Evolutionary conservation across 2,797 vertebrate genomes (phyloP).

Genomic region (Adelosebastes latens): DNA sequence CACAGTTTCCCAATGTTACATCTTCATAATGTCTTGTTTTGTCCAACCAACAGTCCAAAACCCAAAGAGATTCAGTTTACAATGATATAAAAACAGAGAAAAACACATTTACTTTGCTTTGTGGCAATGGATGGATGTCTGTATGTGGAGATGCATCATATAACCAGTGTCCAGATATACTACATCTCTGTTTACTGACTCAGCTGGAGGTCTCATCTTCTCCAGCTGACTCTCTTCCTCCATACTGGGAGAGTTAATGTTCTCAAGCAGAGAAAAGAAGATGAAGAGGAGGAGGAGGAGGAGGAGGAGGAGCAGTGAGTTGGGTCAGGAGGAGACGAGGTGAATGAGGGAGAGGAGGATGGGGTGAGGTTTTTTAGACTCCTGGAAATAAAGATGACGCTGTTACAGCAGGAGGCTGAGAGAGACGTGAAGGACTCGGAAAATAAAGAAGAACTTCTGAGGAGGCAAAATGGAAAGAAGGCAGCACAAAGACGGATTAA

Average conservation of each 20-base stretch:
- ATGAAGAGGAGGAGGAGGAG: neutral
- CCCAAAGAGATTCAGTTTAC: too few relatives aligned
- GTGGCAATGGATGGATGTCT: neutral
- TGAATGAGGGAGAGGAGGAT: neutral
- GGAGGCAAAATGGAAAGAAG: too few relatives aligned
- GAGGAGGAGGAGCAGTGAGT: neutral
- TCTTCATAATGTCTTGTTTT: too few relatives aligned
- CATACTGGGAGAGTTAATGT: neutral
- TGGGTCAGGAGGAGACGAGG: neutral
- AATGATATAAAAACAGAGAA: neutral
- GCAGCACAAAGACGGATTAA: too few relatives aligned
- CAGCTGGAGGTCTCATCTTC: constrained; percentile 14
- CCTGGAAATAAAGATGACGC: neutral
- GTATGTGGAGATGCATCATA: neutral
- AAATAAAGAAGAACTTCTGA: too few relatives aligned
- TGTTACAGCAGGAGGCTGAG: neutral
- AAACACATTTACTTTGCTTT: neutral
- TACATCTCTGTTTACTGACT: neutral
- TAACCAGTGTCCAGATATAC: neutral
- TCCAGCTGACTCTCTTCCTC: neutral
- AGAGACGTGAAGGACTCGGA: neutral
- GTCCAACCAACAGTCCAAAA: too few relatives aligned
- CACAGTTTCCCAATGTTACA: too few relatives aligned
- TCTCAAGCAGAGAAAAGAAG: neutral
- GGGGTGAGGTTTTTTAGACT: neutral